Evolutionary conservation across 2,113 vertebrate species (phyloP), one percentile per base, ranked within the genome.

Genomic region (Nibea albiflora): DNA sequence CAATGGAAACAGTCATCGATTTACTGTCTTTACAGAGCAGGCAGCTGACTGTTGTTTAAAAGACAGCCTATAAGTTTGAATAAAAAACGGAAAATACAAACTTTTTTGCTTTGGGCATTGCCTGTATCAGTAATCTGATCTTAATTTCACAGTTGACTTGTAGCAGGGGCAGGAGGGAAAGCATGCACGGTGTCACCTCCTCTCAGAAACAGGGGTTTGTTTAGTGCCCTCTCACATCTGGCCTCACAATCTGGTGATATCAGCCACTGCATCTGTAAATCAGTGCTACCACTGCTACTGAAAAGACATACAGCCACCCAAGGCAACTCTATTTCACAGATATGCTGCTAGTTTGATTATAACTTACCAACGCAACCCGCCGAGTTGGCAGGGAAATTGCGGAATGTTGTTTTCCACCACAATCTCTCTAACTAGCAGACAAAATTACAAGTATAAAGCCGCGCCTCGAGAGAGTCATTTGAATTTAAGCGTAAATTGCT

Each of bases 71-170:
- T 60, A 91, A 84, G 78, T 93, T 87, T 68, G 58, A 91, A 89
- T 87, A 85, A 88, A 86, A 86, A 85, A 90, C 79, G 67, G 17
- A 78, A 85, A 81, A 89, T 85, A 76, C 57, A 75, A 90, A 87
- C 80, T 87, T 84, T 86, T 58, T 62, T 81, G 76, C 75, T 84
- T 72, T 31, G 69, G 83, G 86, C 76, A 71, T 83, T 58, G 73
- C 82, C 73, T 80, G 73, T 87, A 87, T 90, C 89, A 74, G 85
- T 87, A 86, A 90, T 88, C 70, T 83, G 85, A 89, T 92, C 90
- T 86, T 92, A 92, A 94, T 95, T 94, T 94, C 91, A 93, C 94
- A 94, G 89, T 85, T 92, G 89, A 90, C 86, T 93, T 91, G 79
- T 77, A 91, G 90, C 85, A 68, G 83, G 83, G 78, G 71, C 81